Conservation (phyloP, 2,888 invertebrate genomes). For the Coenonympha arcania region DNA sequence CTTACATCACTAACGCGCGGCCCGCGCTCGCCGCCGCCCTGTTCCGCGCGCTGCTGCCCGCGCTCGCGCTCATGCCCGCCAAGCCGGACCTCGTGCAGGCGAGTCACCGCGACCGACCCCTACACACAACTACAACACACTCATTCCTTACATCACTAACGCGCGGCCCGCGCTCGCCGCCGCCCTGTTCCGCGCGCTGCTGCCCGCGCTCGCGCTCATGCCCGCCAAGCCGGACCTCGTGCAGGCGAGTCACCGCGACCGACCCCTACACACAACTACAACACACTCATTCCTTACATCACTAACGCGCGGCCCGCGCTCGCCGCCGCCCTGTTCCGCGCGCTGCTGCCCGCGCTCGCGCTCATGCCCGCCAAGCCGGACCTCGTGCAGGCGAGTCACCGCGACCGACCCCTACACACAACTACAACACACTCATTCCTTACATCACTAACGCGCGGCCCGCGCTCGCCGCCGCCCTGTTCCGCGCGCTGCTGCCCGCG, state of each 20-base stretch:
- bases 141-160: too few relatives aligned
- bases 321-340: conserved; percentile 39
- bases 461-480: conserved; percentile 40
- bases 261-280: too few relatives aligned
- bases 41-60: conserved; percentile 44
- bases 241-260: background rate
- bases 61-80: conserved; percentile 44
- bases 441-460: too few relatives aligned
- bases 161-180: conserved; percentile 39
- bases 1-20: too few relatives aligned
- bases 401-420: too few relatives aligned
- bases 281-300: too few relatives aligned
- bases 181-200: conserved; percentile 41
- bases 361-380: conserved; percentile 39
- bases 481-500: conserved; percentile 45
- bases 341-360: conserved; percentile 47
- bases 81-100: conserved; percentile 32
- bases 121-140: too few relatives aligned
- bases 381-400: conserved; percentile 25
- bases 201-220: conserved; percentile 48
- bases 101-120: background rate
- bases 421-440: too few relatives aligned
- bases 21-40: conserved; percentile 41
- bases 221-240: conserved; percentile 37
- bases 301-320: conserved; percentile 39